phyloP scores from a whole-genome alignment of 2,888 invertebrate genomes.

The Aporophyla lueneburgensis region DNA sequence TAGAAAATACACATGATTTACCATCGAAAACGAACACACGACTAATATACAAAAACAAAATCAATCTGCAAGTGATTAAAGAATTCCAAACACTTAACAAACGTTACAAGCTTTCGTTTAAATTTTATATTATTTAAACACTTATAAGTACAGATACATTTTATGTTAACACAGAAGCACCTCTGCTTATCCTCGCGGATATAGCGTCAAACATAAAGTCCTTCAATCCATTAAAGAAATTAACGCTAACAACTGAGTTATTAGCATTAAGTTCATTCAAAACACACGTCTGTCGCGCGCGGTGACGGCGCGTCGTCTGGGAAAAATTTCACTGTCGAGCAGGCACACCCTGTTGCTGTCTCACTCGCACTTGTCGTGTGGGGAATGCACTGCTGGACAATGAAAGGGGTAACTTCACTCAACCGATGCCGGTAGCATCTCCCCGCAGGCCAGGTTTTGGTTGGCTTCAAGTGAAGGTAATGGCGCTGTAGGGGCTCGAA shows the following conservation, averaged over 20 bases:
- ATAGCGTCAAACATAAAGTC: constrained; percentile 47
- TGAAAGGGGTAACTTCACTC: constrained; percentile 79
- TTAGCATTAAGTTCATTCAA: constrained; percentile 57
- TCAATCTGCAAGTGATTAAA: constrained; percentile 41
- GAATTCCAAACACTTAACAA: constrained; percentile 34
- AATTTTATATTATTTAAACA: constrained; percentile 63
- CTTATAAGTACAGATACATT: constrained; percentile 66
- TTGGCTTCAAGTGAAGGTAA: constrained; percentile 71
- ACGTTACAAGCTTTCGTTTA: constrained; percentile 50
- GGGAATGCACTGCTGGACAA: constrained; percentile 78
- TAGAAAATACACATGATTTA: constrained; percentile 39
- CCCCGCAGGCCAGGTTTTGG: constrained; percentile 81
- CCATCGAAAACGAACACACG: constrained; percentile 25
- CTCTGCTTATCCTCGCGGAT: constrained; percentile 64
- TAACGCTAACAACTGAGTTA: constrained; percentile 62
- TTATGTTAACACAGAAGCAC: constrained; percentile 67
- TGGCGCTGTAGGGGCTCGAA: constrained; percentile 76
- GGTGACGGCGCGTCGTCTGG: constrained; percentile 63
- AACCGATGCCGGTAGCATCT: constrained; percentile 75
- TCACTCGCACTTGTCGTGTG: constrained; percentile 73
- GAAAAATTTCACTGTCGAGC: constrained; percentile 73
- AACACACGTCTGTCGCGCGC: constrained; percentile 68
- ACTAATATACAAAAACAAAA: constrained; percentile 42
- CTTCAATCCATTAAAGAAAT: constrained; percentile 49
- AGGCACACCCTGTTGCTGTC: constrained; percentile 70